Percentiles rank a stretch among this genome's conserved stretches.
Conservation (phyloP, 2,888 invertebrate genomes). For the Nomada fucata region DNA sequence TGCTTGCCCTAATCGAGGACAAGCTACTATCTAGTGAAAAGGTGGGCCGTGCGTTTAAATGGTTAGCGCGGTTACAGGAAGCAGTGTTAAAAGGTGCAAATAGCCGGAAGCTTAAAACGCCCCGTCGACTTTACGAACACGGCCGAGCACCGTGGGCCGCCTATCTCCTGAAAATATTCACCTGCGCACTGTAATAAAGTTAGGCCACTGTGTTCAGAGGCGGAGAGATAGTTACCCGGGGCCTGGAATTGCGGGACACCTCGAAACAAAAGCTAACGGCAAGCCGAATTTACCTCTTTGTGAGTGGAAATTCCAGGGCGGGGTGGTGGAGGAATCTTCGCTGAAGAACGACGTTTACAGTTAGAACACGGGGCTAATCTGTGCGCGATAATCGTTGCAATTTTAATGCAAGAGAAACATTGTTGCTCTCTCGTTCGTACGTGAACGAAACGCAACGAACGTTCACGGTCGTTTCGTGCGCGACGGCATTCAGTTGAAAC, state of each 20-base stretch:
- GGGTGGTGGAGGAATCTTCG: background rate
- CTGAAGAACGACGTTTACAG: background rate
- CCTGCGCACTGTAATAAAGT: constrained; percentile 57
- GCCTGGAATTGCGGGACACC: constrained; percentile 34
- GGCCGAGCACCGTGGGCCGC: background rate
- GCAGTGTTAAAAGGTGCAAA: constrained; percentile 58
- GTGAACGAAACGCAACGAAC: background rate
- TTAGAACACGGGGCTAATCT: background rate
- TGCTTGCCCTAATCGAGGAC: constrained; percentile 40
- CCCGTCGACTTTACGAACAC: constrained; percentile 39
- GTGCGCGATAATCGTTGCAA: background rate
- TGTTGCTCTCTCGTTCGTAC: too few relatives aligned
- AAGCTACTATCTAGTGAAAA: constrained; percentile 41
- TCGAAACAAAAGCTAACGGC: constrained; percentile 41
- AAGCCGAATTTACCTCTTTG: constrained; percentile 29
- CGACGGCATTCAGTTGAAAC: too few relatives aligned
- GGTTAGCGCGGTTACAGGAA: constrained; percentile 48
- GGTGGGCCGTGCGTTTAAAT: constrained; percentile 45
- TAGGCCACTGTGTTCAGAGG: constrained; percentile 44
- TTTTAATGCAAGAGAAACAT: background rate
- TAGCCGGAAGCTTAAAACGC: constrained; percentile 51
- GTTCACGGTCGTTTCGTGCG: background rate
- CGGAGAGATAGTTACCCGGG: constrained; percentile 20
- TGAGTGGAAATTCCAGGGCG: background rate
- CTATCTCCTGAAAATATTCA: constrained; percentile 46